Conservation (phyloP, 2,888 invertebrate species). For the Marronus borbonicus region DNA sequence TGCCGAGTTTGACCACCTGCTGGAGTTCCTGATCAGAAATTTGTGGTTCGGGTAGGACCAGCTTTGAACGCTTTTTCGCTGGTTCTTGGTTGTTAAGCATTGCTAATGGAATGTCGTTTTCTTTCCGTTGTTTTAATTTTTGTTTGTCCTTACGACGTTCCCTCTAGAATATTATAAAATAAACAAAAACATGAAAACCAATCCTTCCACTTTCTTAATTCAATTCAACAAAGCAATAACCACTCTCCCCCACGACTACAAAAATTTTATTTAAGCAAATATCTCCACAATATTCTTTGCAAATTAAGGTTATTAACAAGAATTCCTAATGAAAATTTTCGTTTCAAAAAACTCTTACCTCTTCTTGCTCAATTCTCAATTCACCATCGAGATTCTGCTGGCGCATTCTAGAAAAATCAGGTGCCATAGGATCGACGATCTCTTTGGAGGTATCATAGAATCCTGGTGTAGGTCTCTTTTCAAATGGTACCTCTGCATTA, state of each 20-base stretch:
- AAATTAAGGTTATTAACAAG: not conserved
- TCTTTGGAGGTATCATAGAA: slow-evolving; percentile 97
- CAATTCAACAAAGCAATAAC: not conserved
- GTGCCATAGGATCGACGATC: slow-evolving; percentile 88
- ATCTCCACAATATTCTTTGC: too few species aligned
- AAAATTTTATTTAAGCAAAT: too few species aligned
- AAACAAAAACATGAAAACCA: not conserved
- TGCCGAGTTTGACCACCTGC: slow-evolving; percentile 93
- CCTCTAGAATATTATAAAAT: slow-evolving; percentile 71
- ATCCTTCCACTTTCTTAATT: too few species aligned
- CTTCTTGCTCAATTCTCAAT: slow-evolving; percentile 91
- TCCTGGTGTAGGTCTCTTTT: slow-evolving; percentile 92
- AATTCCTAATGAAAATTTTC: too few species aligned
- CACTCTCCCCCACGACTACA: too few species aligned
- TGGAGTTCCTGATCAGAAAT: slow-evolving; percentile 94
- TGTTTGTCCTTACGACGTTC: slow-evolving; percentile 96
- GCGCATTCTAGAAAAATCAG: slow-evolving; percentile 90
- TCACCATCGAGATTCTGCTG: slow-evolving; percentile 97
- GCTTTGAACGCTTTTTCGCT: slow-evolving; percentile 92
- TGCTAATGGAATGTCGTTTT: slow-evolving; percentile 94
- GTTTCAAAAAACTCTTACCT: slow-evolving; percentile 72
- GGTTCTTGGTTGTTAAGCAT: slow-evolving; percentile 92
- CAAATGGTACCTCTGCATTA: slow-evolving; percentile 97
- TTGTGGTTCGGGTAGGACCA: slow-evolving; percentile 97
- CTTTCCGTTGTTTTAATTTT: slow-evolving; percentile 95